Base-by-base conservation (phyloP, 2,113 vertebrate genomes). In the Oncorhynchus keta region DNA sequence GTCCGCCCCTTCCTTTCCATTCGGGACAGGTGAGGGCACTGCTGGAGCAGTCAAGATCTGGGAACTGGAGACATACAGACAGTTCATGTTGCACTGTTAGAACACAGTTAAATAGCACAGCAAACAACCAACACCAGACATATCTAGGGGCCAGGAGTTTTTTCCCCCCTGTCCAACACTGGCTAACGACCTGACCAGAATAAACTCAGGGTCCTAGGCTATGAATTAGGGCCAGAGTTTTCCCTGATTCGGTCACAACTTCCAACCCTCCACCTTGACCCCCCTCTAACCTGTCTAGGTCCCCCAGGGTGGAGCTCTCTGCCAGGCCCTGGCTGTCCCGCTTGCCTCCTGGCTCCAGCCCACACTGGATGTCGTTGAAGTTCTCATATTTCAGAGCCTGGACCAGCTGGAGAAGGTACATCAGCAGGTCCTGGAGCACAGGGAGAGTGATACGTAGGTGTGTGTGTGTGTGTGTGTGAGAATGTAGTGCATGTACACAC, bases 341-440 rank as follows among this genome's bases (percentile, higher is more conserved):
- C 89, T 97, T 99, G 82, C 92, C 95, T 79, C 92, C 90, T 9
- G 97, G 96, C 79, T 99, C 97, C 91, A 98, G 88, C 51, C 97
- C 97, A 55, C 93, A 93, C 90, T 95, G 97, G 90, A 99, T 99
- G 78, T 99, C 98, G 65, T 93, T 95, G 66, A 98, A 99, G 89
- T 96, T 99, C 91, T 99, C 98, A 0, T 99, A 99, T 79, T 99
- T 99, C 78, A 99, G 75, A 13, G 97, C 98, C 83, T 99, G 98
- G 28, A 99, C 98, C 84, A 99, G 92, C 83, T 99, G 98, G 8
- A 99, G 92, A 14, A 99, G 91, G 86, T 99, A 99, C 98, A 99
- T 99, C 81, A 99, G 89, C 75, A 99, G 93, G 90, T 99, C 98
- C 98, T 99, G 6, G 13, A 81, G 11, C 30, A 62, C 20, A 78